Evolutionary conservation across 2,888 invertebrate genomes (phyloP), one percentile per base, ranked within the genome.

Genomic region (Drosophila paranaensis): DNA sequence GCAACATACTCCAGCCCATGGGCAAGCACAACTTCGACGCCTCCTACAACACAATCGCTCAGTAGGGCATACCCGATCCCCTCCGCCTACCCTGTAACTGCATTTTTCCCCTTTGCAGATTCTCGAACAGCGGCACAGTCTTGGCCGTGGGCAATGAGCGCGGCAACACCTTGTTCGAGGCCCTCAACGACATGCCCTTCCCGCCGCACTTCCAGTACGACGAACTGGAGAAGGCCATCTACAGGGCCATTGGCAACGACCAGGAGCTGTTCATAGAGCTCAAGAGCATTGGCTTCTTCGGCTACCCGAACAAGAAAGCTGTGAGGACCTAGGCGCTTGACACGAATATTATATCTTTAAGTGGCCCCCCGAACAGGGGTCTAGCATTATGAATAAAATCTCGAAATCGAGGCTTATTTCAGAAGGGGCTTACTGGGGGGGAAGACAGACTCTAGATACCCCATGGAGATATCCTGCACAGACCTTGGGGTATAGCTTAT

Each of bases 141-240:
- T 91, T 96, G 27, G 94, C 95, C n/a, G 94, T 95, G 0, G 96
- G 95, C 0, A 96, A 96, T 88, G 94, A 95, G 14, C 92, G 94
- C 20, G 97, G 97, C 0, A 94, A 94, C 27, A 93, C 96, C 0
- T 94, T 95, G 79, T 94, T 96, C 0, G 95, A 95, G 89, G 94
- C 95, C 46, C 91, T 97, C 43, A 95, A 95, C 79, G 95, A 96
- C 73, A 96, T 97, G 93, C 96, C 97, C 0, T 95, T 96, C 81
- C 93, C 95, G 0, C 95, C 96, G 0, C 95, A 94, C 86, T 95
- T 95, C 83, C 96, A 96, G 87, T 94, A 94, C 51, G 93, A 94
- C 54, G 93, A 95, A 77, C 92, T 97, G 11, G 94, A 95, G 50
- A 94, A 94, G n/a, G 94, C 95, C 0, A 93, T 97, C 10, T 94